Evolutionary conservation across 2,888 invertebrate genomes (phyloP).

Genomic region (Tetramorium bicarinatum): DNA sequence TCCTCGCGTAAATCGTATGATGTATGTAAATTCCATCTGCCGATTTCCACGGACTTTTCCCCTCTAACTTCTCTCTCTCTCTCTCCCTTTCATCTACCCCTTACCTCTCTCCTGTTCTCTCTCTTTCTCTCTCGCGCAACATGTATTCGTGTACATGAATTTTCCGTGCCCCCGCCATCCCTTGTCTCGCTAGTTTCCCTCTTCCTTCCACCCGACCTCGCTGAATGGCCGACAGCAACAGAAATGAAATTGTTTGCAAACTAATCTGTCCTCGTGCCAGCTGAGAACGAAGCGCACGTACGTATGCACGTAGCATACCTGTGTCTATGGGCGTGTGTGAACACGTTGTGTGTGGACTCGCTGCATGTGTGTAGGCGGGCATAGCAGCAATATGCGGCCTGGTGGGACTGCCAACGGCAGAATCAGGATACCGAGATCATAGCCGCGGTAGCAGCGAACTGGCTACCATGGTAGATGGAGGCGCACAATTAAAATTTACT

Average conservation of each 20-base stretch:
- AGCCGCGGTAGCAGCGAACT: constrained; percentile 62
- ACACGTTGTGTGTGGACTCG: neutral
- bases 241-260: constrained; percentile 78
- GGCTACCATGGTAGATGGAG: constrained; percentile 63
- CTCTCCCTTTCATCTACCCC: too few species aligned
- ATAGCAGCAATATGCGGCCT: constrained; percentile 57
- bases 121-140: constrained; percentile 4
- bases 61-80: neutral
- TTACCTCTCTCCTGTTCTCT: neutral
- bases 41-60: constrained; percentile 48
- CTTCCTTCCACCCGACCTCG: constrained; percentile 48
- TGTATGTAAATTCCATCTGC: constrained; percentile 54
- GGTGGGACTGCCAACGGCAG: constrained; percentile 72
- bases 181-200: constrained; percentile 50
- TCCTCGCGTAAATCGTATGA: constrained; percentile 51
- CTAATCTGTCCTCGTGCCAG: constrained; percentile 74
- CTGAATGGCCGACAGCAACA: constrained; percentile 64
- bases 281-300: constrained; percentile 62
- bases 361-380: constrained; percentile 27
- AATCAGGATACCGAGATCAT: constrained; percentile 73
- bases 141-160: constrained; percentile 30
- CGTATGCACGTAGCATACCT: neutral
- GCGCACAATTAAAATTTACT: constrained; percentile 80
- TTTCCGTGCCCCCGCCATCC: constrained; percentile 13
- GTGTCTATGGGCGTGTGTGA: neutral